Percentiles rank a stretch among this genome's conserved stretches.
phyloP scores from a whole-genome alignment of 2,888 invertebrate species.

The Lasioglossum leucozonium region DNA sequence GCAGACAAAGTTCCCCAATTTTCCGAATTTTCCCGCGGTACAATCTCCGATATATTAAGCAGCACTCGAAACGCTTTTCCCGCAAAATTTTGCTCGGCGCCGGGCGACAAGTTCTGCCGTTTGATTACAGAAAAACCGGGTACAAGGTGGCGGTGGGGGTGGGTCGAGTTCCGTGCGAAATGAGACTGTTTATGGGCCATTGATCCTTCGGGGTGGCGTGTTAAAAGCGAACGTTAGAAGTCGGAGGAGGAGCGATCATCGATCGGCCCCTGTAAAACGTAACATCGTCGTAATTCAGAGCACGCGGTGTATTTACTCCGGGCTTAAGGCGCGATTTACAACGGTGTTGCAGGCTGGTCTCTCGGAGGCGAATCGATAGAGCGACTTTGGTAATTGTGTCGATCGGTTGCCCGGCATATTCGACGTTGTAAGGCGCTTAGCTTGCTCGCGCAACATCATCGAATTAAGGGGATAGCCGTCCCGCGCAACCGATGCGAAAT shows the following conservation, averaged over 20 bases:
- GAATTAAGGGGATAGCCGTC: slow-evolving; percentile 16
- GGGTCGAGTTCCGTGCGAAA: background rate
- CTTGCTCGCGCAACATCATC: slow-evolving; percentile 34
- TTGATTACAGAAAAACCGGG: background rate
- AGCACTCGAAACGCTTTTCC: background rate
- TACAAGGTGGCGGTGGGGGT: rapidly evolving
- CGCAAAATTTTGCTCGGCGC: background rate
- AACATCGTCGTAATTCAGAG: slow-evolving; percentile 37
- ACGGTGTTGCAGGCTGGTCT: slow-evolving; percentile 16
- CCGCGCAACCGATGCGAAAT: background rate
- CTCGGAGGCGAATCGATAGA: slow-evolving; percentile 51
- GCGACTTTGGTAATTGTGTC: slow-evolving; percentile 58
- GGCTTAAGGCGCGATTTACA: slow-evolving; percentile 53
- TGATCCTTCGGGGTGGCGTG: slow-evolving; percentile 28
- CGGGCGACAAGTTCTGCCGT: background rate
- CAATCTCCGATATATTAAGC: background rate
- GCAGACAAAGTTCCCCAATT: background rate
- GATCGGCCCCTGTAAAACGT: background rate
- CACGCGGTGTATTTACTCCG: slow-evolving; percentile 44
- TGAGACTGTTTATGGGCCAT: slow-evolving; percentile 4
- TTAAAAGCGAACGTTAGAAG: slow-evolving; percentile 6
- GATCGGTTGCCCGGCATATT: slow-evolving; percentile 45
- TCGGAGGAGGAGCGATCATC: background rate
- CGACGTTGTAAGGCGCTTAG: slow-evolving; percentile 39
- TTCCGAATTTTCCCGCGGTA: background rate